These are phyloP conservation scores for Pogonocichla stellata DNA, from an alignment of 2,113 vertebrate genomes.

Conservation along the genomic window DNA sequence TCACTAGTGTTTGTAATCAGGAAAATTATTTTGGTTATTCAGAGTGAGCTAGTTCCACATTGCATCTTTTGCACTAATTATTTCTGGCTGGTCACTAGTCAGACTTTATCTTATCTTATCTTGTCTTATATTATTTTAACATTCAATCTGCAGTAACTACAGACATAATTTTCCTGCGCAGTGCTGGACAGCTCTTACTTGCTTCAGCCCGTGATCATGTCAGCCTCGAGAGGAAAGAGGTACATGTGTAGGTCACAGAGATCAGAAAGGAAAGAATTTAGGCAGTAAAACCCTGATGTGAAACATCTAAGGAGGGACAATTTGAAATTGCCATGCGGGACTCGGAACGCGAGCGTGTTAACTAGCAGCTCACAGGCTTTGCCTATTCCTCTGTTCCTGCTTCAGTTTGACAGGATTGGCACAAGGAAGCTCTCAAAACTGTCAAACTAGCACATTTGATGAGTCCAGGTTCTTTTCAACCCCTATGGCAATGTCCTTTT, in stretches of 20 bases:
- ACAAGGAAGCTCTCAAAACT: not conserved
- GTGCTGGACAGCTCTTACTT: not conserved
- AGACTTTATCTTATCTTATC: not conserved
- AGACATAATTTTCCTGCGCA: not conserved
- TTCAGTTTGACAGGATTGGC: not conserved
- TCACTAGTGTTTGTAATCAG: not conserved
- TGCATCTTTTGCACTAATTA: not conserved
- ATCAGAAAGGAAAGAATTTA: slow-evolving; percentile 52
- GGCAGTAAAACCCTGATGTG: slow-evolving; percentile 6
- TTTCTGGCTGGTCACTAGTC: not conserved
- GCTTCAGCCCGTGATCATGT: not conserved
- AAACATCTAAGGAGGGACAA: slow-evolving; percentile 29
- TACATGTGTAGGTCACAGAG: slow-evolving; percentile 60
- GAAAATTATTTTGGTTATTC: not conserved
- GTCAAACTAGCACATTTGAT: not conserved
- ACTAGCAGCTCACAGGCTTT: slow-evolving; percentile 9
- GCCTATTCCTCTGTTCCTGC: not conserved
- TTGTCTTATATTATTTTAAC: not conserved
- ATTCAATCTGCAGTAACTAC: not conserved
- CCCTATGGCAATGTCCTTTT: not conserved
- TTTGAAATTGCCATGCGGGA: not conserved
- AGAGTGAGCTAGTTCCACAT: not conserved
- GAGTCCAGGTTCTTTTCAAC: not conserved
- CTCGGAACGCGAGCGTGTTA: not conserved
- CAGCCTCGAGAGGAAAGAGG: not conserved